A percentile compares a stretch with the other conserved stretches of the same genome.
These are phyloP conservation scores for Odocoileus hemionus DNA, from an alignment of 2,113 vertebrate genomes.

Conservation along the genomic window DNA sequence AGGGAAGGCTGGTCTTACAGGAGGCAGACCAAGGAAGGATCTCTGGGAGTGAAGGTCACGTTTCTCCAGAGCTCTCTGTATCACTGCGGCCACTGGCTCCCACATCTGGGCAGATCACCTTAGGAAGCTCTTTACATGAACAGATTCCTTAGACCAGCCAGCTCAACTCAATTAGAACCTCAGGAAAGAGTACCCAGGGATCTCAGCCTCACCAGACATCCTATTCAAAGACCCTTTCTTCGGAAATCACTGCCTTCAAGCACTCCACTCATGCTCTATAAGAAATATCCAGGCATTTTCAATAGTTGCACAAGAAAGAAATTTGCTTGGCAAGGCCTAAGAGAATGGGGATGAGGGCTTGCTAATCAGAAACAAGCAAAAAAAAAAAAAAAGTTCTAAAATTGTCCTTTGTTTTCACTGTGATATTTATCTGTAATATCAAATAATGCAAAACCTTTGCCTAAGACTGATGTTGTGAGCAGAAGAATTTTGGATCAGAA, in stretches of 20 bases:
- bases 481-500: constrained; percentile 36
- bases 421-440: constrained; percentile 45
- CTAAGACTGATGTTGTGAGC: not conserved
- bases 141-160: not conserved
- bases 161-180: not conserved
- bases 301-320: not conserved
- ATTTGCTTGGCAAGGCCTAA: not conserved
- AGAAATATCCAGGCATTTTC: not conserved
- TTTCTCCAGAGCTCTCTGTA: not conserved
- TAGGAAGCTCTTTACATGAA: not conserved
- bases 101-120: not conserved
- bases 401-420: constrained; percentile 32
- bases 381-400: constrained; percentile 13
- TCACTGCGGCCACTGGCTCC: not conserved
- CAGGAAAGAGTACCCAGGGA: not conserved
- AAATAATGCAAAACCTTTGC: not conserved
- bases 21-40: not conserved
- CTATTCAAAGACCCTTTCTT: not conserved
- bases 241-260: not conserved
- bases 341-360: not conserved
- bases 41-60: no score
- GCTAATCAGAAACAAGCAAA: not conserved
- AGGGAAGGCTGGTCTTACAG: not conserved
- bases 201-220: not conserved
- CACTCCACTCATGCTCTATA: not conserved